A percentile compares a stretch with the other conserved stretches of the same genome.
These are phyloP conservation scores for Hecatera dysodea DNA, from an alignment of 2,888 invertebrate genomes.

Conservation along the genomic window DNA sequence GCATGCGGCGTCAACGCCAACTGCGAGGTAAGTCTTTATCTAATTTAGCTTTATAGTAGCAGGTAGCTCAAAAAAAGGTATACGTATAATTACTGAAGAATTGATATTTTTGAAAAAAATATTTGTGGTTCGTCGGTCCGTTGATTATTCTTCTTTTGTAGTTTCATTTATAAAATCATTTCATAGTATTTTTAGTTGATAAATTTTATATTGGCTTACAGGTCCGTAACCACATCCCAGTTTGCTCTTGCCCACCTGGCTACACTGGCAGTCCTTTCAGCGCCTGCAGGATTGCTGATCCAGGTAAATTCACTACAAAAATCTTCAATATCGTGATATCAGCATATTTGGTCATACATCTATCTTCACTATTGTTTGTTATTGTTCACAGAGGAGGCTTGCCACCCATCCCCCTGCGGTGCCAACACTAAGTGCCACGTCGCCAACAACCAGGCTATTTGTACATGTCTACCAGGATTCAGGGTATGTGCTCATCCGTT, in stretches of 20 bases:
- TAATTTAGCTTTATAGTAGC: too few relatives aligned
- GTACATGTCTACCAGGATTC: slow-evolving; percentile 94
- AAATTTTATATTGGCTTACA: slow-evolving; percentile 57
- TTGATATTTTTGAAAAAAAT: too few relatives aligned
- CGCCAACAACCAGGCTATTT: slow-evolving; percentile 94
- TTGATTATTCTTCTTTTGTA: too few relatives aligned
- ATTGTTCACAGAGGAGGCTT: slow-evolving; percentile 93
- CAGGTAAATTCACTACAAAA: slow-evolving; percentile 88
- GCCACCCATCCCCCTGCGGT: slow-evolving; percentile 96
- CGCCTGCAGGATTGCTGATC: slow-evolving; percentile 93
- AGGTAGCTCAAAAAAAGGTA: too few relatives aligned
- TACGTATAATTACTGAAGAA: too few relatives aligned
- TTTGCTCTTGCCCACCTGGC: slow-evolving; percentile 95
- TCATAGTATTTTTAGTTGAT: not conserved
- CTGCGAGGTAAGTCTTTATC: slow-evolving; percentile 91
- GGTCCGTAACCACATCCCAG: slow-evolving; percentile 94
- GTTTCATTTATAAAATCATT: not conserved
- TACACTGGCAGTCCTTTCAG: slow-evolving; percentile 95
- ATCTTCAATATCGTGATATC: not conserved
- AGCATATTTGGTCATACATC: not conserved
- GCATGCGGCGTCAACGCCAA: slow-evolving; percentile 94
- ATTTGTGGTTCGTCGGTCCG: too few relatives aligned
- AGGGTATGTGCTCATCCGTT: slow-evolving; percentile 77
- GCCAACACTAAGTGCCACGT: slow-evolving; percentile 95
- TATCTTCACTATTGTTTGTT: not conserved